Conservation (phyloP, 1,140 invertebrate species). For the Megathymus violae region DNA sequence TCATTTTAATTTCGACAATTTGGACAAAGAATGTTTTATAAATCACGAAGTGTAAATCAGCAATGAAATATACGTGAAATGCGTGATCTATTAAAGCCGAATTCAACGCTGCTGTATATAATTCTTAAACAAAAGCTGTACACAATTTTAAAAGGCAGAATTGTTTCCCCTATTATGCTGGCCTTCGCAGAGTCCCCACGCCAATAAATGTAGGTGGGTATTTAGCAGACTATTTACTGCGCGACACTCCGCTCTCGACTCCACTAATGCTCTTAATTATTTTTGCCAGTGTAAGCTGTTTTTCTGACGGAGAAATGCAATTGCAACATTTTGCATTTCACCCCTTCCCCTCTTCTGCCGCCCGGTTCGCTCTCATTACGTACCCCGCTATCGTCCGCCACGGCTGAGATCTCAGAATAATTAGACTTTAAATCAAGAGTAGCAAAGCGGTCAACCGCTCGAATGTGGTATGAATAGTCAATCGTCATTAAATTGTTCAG, state of each 20-base stretch:
- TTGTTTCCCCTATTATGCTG: conserved; percentile 70
- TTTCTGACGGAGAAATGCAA: conserved; percentile 79
- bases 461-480: conserved; percentile 82
- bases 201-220: conserved; percentile 81
- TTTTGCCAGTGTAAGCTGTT: conserved; percentile 82
- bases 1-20: no score
- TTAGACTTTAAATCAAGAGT: conserved; percentile 81
- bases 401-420: conserved; percentile 77
- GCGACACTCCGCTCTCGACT: conserved; percentile 73
- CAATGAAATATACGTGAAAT: conserved; percentile 22
- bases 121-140: conserved; percentile 66
- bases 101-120: conserved; percentile 38
- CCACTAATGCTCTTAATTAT: conserved; percentile 82
- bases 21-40: no score
- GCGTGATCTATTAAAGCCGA: conserved; percentile 21
- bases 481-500: conserved; percentile 82
- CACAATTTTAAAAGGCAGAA: conserved; percentile 74
- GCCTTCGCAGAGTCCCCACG: conserved; percentile 58
- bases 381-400: conserved; percentile 65
- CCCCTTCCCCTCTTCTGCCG: conserved; percentile 42
- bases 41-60: no score
- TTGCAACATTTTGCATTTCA: conserved; percentile 78
- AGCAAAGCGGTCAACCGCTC: conserved; percentile 75
- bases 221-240: conserved; percentile 79
- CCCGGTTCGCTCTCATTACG: conserved; percentile 68